phyloP scores from a whole-genome alignment of 1,140 invertebrate genomes.

The Zaprionus camerounensis region DNA sequence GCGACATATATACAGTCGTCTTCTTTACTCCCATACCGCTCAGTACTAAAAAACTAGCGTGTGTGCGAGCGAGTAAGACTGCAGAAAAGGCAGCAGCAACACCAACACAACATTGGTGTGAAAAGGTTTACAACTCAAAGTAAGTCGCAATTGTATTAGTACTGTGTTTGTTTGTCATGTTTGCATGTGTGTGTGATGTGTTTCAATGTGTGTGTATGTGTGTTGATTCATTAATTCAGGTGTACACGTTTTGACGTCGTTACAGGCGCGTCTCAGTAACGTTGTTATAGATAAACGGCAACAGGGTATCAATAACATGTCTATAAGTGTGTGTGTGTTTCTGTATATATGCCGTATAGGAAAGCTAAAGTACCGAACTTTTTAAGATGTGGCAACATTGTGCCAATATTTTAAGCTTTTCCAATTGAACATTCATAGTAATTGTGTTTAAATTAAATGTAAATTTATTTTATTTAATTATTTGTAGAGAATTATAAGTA shows the following conservation, averaged over 20 bases:
- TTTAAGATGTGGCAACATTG: neutral
- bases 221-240: conserved; percentile 45
- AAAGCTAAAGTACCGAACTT: neutral
- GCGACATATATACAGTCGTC: conserved; percentile 68
- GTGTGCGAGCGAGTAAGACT: conserved; percentile 51
- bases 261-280: conserved; percentile 18
- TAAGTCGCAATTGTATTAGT: conserved; percentile 77
- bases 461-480: neutral
- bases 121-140: conserved; percentile 83
- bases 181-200: conserved; percentile 3
- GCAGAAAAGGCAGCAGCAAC: conserved; percentile 34
- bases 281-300: conserved; percentile 16
- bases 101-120: conserved; percentile 60
- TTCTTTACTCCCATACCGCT: conserved; percentile 57
- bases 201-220: conserved; percentile 21
- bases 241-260: conserved; percentile 33
- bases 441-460: neutral
- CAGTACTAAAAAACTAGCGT: conserved; percentile 29
- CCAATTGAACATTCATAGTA: neutral
- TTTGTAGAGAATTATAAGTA: neutral
- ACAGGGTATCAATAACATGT: conserved; percentile 6
- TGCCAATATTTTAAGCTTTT: neutral
- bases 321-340: conserved; percentile 4
- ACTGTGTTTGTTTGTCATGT: conserved; percentile 11
- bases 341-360: neutral